Evolutionary conservation across 2,888 invertebrate genomes (phyloP), one percentile per base, ranked within the genome.

Genomic region (Perizoma flavofasciatum): DNA sequence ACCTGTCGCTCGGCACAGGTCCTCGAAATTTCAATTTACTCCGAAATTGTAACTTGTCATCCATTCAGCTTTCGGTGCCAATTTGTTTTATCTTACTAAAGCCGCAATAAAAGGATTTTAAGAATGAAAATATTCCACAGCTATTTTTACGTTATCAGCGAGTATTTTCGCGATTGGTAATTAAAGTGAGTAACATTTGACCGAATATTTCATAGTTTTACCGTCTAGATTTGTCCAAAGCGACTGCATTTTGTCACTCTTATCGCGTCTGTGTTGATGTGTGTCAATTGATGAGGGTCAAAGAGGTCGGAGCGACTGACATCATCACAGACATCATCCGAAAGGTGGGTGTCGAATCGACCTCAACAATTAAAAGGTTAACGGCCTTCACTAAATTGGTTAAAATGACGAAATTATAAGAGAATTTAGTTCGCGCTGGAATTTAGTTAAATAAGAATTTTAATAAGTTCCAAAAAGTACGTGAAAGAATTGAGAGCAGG

Each of bases 301-400:
- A n/a, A 22, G 66, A 67, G 78, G 77, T 72, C 75, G 68, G 65
- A 70, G 69, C 67, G 65, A 59, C 65, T 77, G 73, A 72, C 71
- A 74, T 79, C 77, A 79, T 71, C 69, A 61, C 55, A 52, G 67
- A 59, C 70, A 72, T 68, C 51, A 61, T 45, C 49, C 50, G 50
- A 57, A 64, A 69, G 66, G 76, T 75, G 67, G 72, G 75, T 66
- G 71, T 67, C 66, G 65, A 32, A 62, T 64, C 71, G 66, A 69
- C 68, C 69, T 69, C 65, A 64, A 61, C 49, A 75, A 78, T 79
- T 72, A 72, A 72, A 67, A 74, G 73, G 74, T 75, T 61, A 69
- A 60, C 63, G 73, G 67, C 74, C 77, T 54, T 54, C 54, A 48
- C 7, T 43, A 49, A 49, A 60, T 59, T 39, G 53, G 22, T n/a